A percentile compares a stretch with the other conserved stretches of the same genome.
Conservation (phyloP, 2,888 invertebrate species). For the Aleiodes leptofemur region DNA sequence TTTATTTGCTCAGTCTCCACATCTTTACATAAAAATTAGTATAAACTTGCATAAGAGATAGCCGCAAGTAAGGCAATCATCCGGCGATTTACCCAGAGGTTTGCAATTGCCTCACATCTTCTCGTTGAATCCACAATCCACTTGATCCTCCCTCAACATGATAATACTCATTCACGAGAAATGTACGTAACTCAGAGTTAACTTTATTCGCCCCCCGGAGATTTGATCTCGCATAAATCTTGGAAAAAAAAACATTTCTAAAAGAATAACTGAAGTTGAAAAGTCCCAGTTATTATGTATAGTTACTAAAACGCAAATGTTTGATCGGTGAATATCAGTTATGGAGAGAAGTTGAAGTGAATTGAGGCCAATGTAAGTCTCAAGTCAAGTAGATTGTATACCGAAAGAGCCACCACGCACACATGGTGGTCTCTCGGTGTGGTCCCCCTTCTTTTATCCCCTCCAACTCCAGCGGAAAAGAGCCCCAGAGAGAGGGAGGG, state of each 20-base stretch:
- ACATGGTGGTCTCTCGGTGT: conserved; percentile 74
- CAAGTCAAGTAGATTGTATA: conserved; percentile 55
- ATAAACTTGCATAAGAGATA: conserved; percentile 1
- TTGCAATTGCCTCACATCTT: conserved; percentile 20
- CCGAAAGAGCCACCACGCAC: conserved; percentile 55
- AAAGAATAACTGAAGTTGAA: background rate
- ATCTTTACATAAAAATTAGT: background rate
- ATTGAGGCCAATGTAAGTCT: conserved; percentile 38
- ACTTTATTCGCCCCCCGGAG: conserved; percentile 10
- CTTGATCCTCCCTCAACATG: conserved; percentile 26
- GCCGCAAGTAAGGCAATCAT: conserved; percentile 17
- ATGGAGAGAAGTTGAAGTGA: conserved; percentile 57
- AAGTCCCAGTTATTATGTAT: conserved; percentile 19
- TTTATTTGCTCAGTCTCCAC: background rate
- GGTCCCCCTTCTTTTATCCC: conserved; percentile 63
- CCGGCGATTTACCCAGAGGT: conserved; percentile 4
- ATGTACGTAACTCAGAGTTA: conserved; percentile 51
- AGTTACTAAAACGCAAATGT: conserved; percentile 54
- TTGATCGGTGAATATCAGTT: conserved; percentile 56
- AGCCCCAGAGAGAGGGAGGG: background rate
- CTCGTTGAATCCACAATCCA: background rate
- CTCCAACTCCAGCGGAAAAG: conserved; percentile 24
- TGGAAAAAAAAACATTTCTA: background rate
- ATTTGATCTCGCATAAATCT: conserved; percentile 6
- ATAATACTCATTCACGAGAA: conserved; percentile 43